A percentile compares a stretch with the other conserved stretches of the same genome.
Conservation (phyloP, 2,113 vertebrate genomes). For the Gallinago paraguaiae region DNA sequence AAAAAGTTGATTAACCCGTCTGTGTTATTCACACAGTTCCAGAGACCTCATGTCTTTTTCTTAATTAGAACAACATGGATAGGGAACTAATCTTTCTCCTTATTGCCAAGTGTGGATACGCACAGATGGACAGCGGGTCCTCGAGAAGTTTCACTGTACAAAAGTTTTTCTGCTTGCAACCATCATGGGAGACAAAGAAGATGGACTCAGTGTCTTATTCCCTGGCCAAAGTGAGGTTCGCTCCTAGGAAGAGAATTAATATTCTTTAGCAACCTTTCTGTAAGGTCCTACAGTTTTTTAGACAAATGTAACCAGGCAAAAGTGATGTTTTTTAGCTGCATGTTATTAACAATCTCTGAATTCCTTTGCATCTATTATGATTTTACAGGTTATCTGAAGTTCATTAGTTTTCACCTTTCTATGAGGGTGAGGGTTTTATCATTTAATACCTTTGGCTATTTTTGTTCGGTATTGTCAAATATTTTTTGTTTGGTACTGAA, state of each 20-base stretch:
- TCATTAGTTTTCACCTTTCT: background rate
- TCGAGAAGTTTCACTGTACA: background rate
- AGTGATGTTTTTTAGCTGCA: background rate
- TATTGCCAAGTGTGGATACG: background rate
- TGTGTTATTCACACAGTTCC: background rate
- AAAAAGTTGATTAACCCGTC: background rate
- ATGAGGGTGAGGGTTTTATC: background rate
- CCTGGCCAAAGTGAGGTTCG: background rate
- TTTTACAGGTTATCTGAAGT: background rate
- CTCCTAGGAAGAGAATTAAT: background rate
- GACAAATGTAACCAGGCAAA: background rate
- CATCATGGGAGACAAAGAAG: background rate
- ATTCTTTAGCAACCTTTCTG: background rate
- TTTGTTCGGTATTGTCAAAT: background rate
- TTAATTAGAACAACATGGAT: background rate
- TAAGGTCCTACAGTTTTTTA: background rate
- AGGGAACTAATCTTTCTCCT: background rate
- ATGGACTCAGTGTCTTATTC: background rate
- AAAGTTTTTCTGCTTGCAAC: background rate
- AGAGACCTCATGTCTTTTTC: background rate
- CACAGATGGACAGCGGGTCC: background rate
- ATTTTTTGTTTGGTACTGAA: background rate
- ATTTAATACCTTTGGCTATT: background rate
- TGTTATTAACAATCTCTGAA: background rate
- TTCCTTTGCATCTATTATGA: background rate